phyloP scores from a whole-genome alignment of 2,797 vertebrate genomes.

The Lutjanus argentimaculatus region DNA sequence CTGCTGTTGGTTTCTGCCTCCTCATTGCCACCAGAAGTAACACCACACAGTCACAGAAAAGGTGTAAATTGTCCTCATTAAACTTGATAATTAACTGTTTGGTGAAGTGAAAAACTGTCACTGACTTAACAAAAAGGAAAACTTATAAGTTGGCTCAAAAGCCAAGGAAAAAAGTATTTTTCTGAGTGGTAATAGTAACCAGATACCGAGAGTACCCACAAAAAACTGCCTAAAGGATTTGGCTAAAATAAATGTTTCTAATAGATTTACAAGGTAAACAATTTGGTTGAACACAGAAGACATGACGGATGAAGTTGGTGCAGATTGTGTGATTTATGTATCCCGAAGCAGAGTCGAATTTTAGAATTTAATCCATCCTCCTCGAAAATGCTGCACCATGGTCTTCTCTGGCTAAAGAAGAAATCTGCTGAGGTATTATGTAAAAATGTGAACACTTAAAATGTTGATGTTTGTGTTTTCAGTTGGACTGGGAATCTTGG shows the following conservation, averaged over 20 bases:
- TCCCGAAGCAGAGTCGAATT: too few species aligned
- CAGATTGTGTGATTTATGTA: too few species aligned
- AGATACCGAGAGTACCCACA: not conserved
- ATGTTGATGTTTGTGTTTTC: not conserved
- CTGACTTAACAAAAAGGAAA: constrained; percentile 14
- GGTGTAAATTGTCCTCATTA: constrained; percentile 56
- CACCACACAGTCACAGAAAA: constrained; percentile 55
- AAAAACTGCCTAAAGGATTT: too few species aligned
- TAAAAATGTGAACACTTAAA: not conserved
- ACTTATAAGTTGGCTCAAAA: not conserved
- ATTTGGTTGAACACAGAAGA: too few species aligned
- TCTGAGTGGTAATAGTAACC: not conserved
- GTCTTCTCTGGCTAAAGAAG: too few species aligned
- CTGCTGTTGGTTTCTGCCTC: constrained; percentile 28
- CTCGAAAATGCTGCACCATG: too few species aligned
- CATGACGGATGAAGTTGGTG: too few species aligned
- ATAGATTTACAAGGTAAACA: too few species aligned
- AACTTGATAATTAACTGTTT: constrained; percentile 62
- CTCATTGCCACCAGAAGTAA: constrained; percentile 45
- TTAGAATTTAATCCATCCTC: too few species aligned
- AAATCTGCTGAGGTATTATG: not conserved
- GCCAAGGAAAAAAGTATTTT: not conserved
- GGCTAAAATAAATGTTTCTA: too few species aligned
- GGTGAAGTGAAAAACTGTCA: constrained; percentile 20
- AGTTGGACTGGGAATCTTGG: not conserved